Evolutionary conservation across 2,888 invertebrate genomes (phyloP), one percentile per base, ranked within the genome.

Genomic region (Ferrisia virgata): DNA sequence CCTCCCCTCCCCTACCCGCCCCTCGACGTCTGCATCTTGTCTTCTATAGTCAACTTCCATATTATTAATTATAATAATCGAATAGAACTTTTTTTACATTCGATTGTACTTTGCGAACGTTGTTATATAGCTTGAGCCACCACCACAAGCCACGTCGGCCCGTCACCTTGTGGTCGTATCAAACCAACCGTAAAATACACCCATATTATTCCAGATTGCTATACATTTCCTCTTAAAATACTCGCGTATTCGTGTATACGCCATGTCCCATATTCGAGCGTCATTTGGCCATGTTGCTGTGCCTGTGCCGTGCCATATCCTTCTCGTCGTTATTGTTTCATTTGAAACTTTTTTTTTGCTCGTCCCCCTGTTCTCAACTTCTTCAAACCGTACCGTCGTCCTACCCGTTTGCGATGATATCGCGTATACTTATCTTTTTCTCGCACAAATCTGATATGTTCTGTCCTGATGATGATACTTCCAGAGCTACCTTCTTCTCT

Each of bases 21-120:
- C n/a, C n/a, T n/a, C n/a, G n/a, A n/a, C n/a, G n/a, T n/a, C n/a
- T n/a, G n/a, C n/a, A n/a, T n/a, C n/a, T n/a, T n/a, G n/a, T 25
- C 28, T 28, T 15, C 28, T 28, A 64, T 15, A 3, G 15, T 64
- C 15, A 28, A 6, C 28, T 25, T 15, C 15, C 13, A 8, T 15
- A 64, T 64, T 64, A 64, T 64, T 64, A 64, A 64, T 64, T 64
- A 64, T 64, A 31, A 64, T 64, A 64, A 64, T 64, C 53, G 53
- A 53, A 64, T 64, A 64, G 64, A 58, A 58, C 3, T 64, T 64
- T 64, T n/a, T n/a, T n/a, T n/a, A n/a, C n/a, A n/a, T n/a, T n/a
- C n/a, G n/a, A n/a, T n/a, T n/a, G n/a, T n/a, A n/a, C n/a, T n/a
- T n/a, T n/a, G n/a, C n/a, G n/a, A n/a, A n/a, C n/a, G n/a, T n/a